Percentiles rank a stretch among this genome's conserved stretches.
phyloP scores from a whole-genome alignment of 1,140 invertebrate species.

The Penaeus indicus region DNA sequence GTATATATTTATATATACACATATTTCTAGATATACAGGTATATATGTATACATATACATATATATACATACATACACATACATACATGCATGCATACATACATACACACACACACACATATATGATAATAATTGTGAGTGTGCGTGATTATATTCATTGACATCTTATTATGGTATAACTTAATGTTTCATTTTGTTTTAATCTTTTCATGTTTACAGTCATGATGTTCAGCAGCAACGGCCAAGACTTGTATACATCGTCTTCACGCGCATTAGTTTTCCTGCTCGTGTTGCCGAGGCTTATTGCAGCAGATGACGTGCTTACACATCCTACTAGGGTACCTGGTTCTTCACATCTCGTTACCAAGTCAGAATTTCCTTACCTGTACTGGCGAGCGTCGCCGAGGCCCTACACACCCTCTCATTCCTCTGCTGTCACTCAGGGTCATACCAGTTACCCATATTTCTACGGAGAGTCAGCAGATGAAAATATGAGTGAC shows the following conservation, averaged over 20 bases:
- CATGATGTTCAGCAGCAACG: too few species aligned
- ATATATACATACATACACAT: too few species aligned
- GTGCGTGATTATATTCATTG: too few species aligned
- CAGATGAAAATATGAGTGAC: neutral
- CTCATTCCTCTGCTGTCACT: neutral
- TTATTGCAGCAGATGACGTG: neutral
- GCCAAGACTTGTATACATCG: neutral
- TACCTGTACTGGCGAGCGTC: conserved; percentile 40
- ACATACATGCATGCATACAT: too few species aligned
- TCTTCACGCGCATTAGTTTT: neutral
- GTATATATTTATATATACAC: too few species aligned
- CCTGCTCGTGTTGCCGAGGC: neutral
- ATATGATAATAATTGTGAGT: too few species aligned
- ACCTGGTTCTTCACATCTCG: conserved; percentile 36
- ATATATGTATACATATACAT: too few species aligned
- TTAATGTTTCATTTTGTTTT: too few species aligned
- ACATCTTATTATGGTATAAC: too few species aligned
- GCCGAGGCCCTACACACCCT: neutral
- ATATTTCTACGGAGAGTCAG: conserved; percentile 28
- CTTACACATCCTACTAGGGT: conserved; percentile 12
- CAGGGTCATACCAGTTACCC: neutral
- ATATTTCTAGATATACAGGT: too few species aligned
- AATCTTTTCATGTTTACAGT: too few species aligned
- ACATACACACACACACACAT: too few species aligned
- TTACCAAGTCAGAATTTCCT: conserved; percentile 36